Conservation (phyloP, 1,140 invertebrate species). For the Hormaphis cornu region DNA sequence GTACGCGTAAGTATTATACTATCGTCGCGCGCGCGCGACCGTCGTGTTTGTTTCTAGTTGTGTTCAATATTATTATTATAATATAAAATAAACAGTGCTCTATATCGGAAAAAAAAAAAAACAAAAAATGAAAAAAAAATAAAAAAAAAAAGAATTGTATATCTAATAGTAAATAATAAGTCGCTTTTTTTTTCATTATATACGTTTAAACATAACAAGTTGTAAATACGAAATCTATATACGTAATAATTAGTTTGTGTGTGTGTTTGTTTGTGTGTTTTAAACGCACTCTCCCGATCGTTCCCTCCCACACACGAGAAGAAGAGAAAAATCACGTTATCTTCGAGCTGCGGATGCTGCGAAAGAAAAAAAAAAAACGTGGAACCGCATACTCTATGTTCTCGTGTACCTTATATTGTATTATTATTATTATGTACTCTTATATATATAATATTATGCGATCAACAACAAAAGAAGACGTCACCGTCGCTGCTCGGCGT, state of each 20-base stretch:
- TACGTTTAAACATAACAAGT: not conserved
- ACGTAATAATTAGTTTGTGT: too few species aligned
- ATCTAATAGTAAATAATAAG: too few species aligned
- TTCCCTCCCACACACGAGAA: not conserved
- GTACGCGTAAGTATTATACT: too few species aligned
- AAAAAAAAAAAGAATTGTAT: too few species aligned
- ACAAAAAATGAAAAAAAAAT: too few species aligned
- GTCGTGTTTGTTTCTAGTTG: slow-evolving; percentile 17
- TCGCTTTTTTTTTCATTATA: slow-evolving; percentile 22
- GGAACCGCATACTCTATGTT: not conserved
- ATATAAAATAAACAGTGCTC: not conserved
- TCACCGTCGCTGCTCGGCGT: not conserved
- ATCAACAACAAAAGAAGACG: slow-evolving; percentile 28
- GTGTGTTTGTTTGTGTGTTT: too few species aligned
- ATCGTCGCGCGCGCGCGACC: slow-evolving; percentile 3
- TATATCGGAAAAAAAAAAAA: too few species aligned
- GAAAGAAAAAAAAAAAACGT: not conserved
- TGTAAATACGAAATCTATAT: slow-evolving; percentile 23
- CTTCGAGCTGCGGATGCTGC: not conserved
- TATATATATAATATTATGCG: too few species aligned
- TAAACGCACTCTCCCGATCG: not conserved
- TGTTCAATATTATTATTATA: slow-evolving; percentile 4
- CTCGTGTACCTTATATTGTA: not conserved
- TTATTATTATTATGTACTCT: too few species aligned
- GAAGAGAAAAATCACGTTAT: too few species aligned